phyloP scores from a whole-genome alignment of 2,797 vertebrate species.

The Odontamblyopus rebecca region DNA sequence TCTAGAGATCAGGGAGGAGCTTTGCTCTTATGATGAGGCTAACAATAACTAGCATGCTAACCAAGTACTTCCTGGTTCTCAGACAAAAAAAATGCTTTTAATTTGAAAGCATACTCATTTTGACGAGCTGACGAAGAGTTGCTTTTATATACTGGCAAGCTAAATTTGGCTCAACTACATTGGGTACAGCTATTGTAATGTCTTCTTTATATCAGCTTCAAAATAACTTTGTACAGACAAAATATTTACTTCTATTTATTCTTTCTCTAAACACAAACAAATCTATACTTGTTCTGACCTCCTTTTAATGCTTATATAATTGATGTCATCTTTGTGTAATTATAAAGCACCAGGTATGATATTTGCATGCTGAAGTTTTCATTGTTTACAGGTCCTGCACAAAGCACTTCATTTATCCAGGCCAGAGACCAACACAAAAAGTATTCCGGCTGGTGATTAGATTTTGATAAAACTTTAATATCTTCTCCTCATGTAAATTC shows the following conservation, averaged over 20 bases:
- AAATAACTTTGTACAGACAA: neutral
- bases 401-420: slow-evolving; percentile 10
- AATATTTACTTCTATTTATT: too few relatives aligned
- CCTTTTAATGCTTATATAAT: too few relatives aligned
- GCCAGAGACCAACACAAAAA: slow-evolving; percentile 11
- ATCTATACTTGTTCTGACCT: neutral
- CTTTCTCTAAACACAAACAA: too few relatives aligned
- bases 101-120: too few relatives aligned
- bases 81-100: too few relatives aligned
- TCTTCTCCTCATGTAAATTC: slow-evolving; percentile 41
- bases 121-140: too few relatives aligned
- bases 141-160: too few relatives aligned
- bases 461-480: slow-evolving; percentile 38
- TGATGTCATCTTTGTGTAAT: too few relatives aligned
- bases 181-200: neutral
- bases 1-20: too few relatives aligned
- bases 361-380: neutral
- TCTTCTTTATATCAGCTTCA: neutral
- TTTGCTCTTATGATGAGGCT: neutral
- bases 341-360: neutral
- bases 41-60: neutral
- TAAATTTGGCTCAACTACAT: too few relatives aligned
- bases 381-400: neutral
- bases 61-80: neutral
- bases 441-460: neutral